Evolutionary conservation across 2,113 vertebrate species (phyloP).

Genomic region (Porphyrio hochstetteri): DNA sequence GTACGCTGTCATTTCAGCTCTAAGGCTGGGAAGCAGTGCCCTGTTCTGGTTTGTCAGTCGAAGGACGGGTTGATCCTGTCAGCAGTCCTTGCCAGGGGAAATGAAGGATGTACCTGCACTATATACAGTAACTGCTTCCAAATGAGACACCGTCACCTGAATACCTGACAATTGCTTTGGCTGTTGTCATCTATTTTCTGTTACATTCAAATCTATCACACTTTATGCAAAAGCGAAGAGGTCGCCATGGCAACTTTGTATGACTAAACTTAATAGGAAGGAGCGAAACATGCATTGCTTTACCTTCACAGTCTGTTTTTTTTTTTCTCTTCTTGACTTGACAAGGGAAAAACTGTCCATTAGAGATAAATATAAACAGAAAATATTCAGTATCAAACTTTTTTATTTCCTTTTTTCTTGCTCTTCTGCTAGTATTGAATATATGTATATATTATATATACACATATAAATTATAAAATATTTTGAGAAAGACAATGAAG

Average conservation of each 20-base stretch:
- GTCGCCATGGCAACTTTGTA: constrained; percentile 11
- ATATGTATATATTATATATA: not conserved
- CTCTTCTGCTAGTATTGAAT: not conserved
- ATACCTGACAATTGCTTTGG: constrained; percentile 21
- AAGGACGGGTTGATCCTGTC: constrained; percentile 27
- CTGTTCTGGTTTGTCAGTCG: not conserved
- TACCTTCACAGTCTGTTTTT: not conserved
- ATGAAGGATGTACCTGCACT: not conserved
- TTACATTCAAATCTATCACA: constrained; percentile 18
- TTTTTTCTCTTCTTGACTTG: not conserved
- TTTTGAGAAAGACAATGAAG: not conserved
- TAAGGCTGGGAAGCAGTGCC: not conserved
- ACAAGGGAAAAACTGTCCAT: not conserved
- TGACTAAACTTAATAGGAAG: not conserved
- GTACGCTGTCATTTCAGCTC: not conserved
- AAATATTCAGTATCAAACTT: not conserved
- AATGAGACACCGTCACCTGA: constrained; percentile 24
- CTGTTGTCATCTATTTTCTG: constrained; percentile 9
- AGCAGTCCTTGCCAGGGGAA: not conserved
- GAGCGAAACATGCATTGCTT: not conserved
- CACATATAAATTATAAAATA: not conserved
- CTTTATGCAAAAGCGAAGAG: constrained; percentile 10
- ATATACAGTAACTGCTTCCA: constrained; percentile 12
- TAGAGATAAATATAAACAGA: not conserved
- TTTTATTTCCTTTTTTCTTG: not conserved